phyloP scores from a whole-genome alignment of 2,797 vertebrate genomes.

The Lacerta viridis region DNA sequence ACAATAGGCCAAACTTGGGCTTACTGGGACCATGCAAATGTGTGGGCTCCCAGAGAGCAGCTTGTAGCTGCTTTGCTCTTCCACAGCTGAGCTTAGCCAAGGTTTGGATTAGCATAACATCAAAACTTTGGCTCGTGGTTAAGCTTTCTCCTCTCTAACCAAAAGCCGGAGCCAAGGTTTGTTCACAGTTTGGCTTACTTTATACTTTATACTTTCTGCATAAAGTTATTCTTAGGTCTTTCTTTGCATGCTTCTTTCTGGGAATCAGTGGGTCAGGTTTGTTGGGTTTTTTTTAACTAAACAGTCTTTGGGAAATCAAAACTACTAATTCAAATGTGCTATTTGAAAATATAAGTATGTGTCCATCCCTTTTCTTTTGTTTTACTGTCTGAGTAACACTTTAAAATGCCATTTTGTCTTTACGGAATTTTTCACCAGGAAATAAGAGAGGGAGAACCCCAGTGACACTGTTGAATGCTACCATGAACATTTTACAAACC shows the following conservation, averaged over 20 bases:
- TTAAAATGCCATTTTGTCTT: accelerated
- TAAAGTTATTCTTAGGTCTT: not conserved
- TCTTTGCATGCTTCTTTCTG: accelerated
- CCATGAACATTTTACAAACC: accelerated
- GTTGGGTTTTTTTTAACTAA: not conserved
- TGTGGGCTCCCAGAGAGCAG: too few species aligned
- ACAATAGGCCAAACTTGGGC: too few species aligned
- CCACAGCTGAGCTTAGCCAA: too few species aligned
- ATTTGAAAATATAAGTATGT: accelerated
- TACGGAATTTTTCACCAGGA: accelerated
- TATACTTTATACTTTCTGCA: not conserved
- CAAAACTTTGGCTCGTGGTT: too few species aligned
- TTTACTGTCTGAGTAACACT: not conserved
- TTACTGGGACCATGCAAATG: too few species aligned
- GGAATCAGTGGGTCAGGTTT: not conserved
- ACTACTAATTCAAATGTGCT: not conserved
- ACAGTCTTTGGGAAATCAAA: not conserved
- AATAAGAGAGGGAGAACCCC: conserved; percentile 7
- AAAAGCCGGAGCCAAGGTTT: too few species aligned
- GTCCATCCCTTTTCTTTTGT: too few species aligned
- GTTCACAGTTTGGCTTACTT: too few species aligned
- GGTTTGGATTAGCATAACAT: too few species aligned
- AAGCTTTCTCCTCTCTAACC: too few species aligned
- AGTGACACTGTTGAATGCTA: accelerated
- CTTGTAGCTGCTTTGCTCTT: too few species aligned